Percentiles rank a stretch among this genome's conserved stretches.
Conservation (phyloP, 2,113 vertebrate genomes). For the Rutilus rutilus region DNA sequence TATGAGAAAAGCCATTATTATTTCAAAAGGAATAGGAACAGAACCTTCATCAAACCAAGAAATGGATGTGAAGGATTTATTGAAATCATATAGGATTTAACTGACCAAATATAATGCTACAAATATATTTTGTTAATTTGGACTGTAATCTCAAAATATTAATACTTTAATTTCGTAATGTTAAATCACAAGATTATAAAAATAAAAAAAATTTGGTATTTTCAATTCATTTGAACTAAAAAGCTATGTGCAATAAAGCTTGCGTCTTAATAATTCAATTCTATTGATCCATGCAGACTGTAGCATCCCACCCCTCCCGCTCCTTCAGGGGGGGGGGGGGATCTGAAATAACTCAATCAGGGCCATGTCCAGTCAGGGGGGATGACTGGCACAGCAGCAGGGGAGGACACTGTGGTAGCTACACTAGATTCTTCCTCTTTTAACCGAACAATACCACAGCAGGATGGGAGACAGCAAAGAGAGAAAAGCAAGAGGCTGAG, state of each 20-base stretch:
- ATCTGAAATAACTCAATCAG: conserved; percentile 58
- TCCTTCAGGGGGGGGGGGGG: too few species aligned
- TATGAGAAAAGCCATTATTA: too few species aligned
- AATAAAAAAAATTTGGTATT: background rate
- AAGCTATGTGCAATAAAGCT: conserved; percentile 8
- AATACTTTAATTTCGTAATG: background rate
- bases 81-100: background rate
- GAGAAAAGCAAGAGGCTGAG: conserved; percentile 21
- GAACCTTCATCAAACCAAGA: too few species aligned
- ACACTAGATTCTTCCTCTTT: conserved; percentile 27
- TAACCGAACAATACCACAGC: conserved; percentile 50
- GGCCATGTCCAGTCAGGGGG: conserved; percentile 40
- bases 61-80: background rate
- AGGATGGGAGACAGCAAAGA: conserved; percentile 33
- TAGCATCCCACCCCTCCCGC: conserved; percentile 31
- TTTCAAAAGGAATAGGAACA: too few species aligned
- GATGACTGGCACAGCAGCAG: conserved; percentile 49
- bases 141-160: background rate
- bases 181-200: background rate
- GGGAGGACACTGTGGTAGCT: conserved; percentile 42
- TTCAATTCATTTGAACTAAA: background rate
- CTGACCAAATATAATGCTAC: background rate
- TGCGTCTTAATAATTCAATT: conserved; percentile 41
- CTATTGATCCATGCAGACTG: conserved; percentile 48
- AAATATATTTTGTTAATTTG: background rate